Evolutionary conservation across 2,888 invertebrate genomes (phyloP).

Genomic region (Rotaria magnacalcarata): DNA sequence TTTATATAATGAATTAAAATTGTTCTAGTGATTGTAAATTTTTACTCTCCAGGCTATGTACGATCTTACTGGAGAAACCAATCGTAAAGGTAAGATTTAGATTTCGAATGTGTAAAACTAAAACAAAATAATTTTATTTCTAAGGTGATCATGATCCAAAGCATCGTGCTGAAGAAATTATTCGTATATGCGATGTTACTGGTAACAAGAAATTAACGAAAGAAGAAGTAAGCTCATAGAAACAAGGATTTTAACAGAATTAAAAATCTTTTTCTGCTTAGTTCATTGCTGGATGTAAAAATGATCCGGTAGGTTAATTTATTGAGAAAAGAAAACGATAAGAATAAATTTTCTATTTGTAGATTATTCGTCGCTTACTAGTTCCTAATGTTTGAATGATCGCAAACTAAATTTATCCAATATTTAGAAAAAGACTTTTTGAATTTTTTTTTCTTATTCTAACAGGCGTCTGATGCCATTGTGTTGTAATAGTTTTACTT

Average conservation of each 20-base stretch:
- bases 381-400: background rate
- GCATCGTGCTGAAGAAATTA: slow-evolving; percentile 26
- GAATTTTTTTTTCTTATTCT: background rate
- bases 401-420: background rate
- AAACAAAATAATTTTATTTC: background rate
- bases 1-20: background rate
- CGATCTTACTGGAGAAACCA: slow-evolving; percentile 22
- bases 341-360: background rate
- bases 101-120: background rate
- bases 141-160: slow-evolving; percentile 27
- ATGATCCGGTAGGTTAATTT: slow-evolving; percentile 9
- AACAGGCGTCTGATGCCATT: background rate
- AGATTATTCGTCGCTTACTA: background rate
- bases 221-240: background rate
- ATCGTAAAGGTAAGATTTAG: background rate
- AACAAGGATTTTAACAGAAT: too few relatives aligned
- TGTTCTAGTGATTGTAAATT: background rate
- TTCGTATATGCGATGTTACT: background rate
- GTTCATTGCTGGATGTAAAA: slow-evolving; percentile 26
- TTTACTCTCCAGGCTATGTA: background rate
- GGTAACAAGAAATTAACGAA: slow-evolving; percentile 33
- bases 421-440: background rate
- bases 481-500: background rate
- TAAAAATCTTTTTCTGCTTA: background rate
- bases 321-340: background rate